phyloP scores from a whole-genome alignment of 2,888 invertebrate species.

The Morinoia aosen region DNA sequence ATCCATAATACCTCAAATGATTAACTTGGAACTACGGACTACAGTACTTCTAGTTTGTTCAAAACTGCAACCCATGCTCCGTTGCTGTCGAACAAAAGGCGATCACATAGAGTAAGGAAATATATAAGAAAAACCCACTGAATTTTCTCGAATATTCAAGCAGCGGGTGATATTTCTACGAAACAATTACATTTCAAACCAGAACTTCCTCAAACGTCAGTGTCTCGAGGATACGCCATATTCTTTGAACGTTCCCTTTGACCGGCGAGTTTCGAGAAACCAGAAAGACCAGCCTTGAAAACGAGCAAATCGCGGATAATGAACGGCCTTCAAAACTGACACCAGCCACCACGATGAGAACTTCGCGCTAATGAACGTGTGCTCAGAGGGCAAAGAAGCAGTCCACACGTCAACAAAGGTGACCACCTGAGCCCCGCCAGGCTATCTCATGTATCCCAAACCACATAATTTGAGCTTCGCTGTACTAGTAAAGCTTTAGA shows the following conservation, averaged over 20 bases:
- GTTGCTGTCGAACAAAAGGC: background rate
- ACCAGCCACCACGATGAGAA: background rate
- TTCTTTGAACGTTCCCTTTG: background rate
- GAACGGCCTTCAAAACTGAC: background rate
- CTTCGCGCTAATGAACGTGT: background rate
- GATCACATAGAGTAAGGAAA: no score
- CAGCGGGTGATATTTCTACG: no score
- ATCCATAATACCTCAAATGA: no score
- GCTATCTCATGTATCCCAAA: background rate
- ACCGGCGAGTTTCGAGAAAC: background rate
- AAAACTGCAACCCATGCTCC: background rate
- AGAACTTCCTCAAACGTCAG: background rate
- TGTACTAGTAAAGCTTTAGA: constrained; percentile 1
- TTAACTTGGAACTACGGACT: no score
- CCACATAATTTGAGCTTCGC: background rate
- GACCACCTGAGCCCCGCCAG: background rate
- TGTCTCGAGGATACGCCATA: background rate
- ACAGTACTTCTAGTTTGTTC: no score
- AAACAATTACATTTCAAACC: background rate
- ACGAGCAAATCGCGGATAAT: background rate
- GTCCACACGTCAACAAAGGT: background rate
- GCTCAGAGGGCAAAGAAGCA: background rate
- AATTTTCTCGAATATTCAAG: no score
- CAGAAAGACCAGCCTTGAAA: background rate
- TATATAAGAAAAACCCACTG: no score